Base-by-base conservation (phyloP, 2,797 vertebrate genomes). In the Scyliorhinus canicula region DNA sequence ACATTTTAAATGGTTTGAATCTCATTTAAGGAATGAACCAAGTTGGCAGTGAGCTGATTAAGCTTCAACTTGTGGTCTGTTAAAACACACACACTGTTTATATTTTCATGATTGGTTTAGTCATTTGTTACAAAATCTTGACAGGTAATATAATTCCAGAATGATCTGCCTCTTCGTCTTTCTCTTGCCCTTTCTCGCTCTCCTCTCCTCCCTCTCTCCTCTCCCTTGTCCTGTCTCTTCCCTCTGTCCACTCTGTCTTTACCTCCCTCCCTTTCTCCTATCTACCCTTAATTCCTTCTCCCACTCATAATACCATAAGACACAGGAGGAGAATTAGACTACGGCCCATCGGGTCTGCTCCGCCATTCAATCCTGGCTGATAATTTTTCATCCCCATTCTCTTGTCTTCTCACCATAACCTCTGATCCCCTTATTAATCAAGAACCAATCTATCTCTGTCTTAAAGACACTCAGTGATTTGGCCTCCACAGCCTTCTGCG, bases 1-100 rank as follows among this genome's bases (percentile, higher is more conserved):
- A 63, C 19, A 90, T 90, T 90, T 90, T 63, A 90, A 90, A 90
- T 90, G 86, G 55, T 60, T 90, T 63, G 86, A 90, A 60, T 60
- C 86, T n/a, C 35, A 40, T 90, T 60, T 40, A 40, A 60, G 35
- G 86, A 63, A 5, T 90, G n/a, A 90, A 60, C 35, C 35, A 63
- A 63, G n/a, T 90, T 90, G 57, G 55, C 55, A 63, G 86, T 60
- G 57, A 60, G 63, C 57, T 40, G 86, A 90, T 90, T 90, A 63
- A 90, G 31, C 55, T 90, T 60, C 55, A 60, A n/a, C 52, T 44
- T 16, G 19, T 60, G 55, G 86, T 55, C 35, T 40, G 55, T 63
- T 90, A 40, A 63, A 40, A 60, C 86, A 63, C 35, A 90, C 35
- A 40, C 35, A 7, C 57, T 63, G 57, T 90, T 90, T 63, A 63